phyloP scores from a whole-genome alignment of 64 coral and sea anemone genomes.

The Acropora yongei region DNA sequence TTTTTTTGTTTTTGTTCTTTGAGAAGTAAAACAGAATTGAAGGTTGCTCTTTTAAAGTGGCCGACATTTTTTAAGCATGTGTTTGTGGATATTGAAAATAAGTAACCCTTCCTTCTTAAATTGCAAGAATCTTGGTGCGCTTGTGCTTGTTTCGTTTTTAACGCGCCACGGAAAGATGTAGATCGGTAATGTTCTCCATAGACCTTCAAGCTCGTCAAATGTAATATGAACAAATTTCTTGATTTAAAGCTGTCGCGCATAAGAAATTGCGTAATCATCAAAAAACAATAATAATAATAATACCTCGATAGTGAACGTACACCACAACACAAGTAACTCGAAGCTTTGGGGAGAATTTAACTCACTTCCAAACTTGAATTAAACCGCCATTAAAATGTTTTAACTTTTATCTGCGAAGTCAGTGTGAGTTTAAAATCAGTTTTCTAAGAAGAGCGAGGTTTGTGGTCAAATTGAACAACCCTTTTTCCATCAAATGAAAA shows the following conservation, averaged over 20 bases:
- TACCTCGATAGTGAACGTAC: neutral
- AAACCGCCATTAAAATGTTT: neutral
- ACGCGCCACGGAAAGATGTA: neutral
- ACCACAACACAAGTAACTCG: neutral
- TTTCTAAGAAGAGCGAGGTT: too few species aligned
- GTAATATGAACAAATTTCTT: neutral
- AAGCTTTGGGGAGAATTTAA: neutral
- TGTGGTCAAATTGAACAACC: too few species aligned
- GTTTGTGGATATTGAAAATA: neutral
- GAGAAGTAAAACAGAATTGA: neutral
- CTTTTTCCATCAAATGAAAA: too few species aligned
- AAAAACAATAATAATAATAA: neutral
- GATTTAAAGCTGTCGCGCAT: too few species aligned
- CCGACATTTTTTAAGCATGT: neutral
- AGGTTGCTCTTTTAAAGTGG: neutral
- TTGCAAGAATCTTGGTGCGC: too few species aligned
- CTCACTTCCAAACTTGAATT: neutral
- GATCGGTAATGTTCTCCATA: neutral
- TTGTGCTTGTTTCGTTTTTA: neutral
- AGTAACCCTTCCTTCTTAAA: too few species aligned
- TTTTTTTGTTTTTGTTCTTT: neutral
- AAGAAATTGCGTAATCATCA: neutral
- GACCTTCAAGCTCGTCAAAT: neutral
- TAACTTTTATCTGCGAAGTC: neutral
- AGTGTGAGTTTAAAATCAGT: neutral